Evolutionary conservation across 2,888 invertebrate species (phyloP), one percentile per base, ranked within the genome.

Genomic region (Vandiemenella viatica): DNA sequence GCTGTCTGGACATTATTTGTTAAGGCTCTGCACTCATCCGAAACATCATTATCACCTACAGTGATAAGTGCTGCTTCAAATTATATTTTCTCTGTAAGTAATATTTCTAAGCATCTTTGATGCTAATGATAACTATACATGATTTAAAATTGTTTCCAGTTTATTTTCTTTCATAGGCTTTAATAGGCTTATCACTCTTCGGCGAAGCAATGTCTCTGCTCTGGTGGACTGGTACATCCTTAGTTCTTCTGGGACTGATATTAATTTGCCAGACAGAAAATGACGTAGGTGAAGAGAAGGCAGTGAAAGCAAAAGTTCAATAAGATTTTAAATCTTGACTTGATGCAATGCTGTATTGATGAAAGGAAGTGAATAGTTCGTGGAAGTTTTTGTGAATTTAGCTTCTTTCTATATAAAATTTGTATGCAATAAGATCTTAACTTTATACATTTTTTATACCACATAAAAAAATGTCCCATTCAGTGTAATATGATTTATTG

Each of bases 151-250:
- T 32, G n/a, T 32, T 32, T 32, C 13, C n/a, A 4, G 10, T 10
- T 32, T n/a, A n/a, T 32, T 32, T 13, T 32, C 10, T 32, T 32
- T 32, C 13, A 32, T n/a, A 32, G 32, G 32, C 32, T n/a, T 3
- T 32, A 10, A 32, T 32, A n/a, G 32, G 32, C 3, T 61, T 75
- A 48, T 52, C 78, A 7, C 58, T 85, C 37, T 88, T 87, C 64
- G 70, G 73, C 16, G 88, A 89, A 64, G 67, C 72, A 0, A 73
- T 82, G 1, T 76, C 82, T 0, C 44, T 77, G 5, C 62, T 72
- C 23, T 86, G 87, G 79, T 82, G 82, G 76, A 57, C 72, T 8
- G 88, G 88, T 1, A 78, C 81, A 5, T 61, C 71, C 16, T 67
- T 83, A 13, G 82, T 88, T 50, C 63, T 85, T 6, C 58, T 73